Evolutionary conservation across 92 coral and sea anemone species (phyloP), one percentile per base, ranked within the genome.

Genomic region (Epizoanthus stellaris): DNA sequence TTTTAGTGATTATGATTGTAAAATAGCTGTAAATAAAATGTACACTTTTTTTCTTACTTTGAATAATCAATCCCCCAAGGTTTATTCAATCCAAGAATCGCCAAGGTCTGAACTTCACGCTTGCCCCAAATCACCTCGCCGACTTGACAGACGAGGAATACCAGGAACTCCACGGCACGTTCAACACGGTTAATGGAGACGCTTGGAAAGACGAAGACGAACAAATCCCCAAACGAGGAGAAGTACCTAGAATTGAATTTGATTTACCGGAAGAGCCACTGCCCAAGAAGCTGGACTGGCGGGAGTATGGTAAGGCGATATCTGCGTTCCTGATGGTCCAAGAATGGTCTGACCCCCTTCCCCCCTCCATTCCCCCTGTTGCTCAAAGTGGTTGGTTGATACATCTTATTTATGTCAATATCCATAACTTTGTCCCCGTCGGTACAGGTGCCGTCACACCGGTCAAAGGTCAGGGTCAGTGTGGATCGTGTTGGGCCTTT

Each of bases 401-500:
- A 9, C 5, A 67, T 13, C 9, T 34, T 13, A 67, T 40, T 38
- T 5, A 38, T 57, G 8, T 57, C n/a, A 20, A 74, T 3, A 13
- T 3, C 39, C 14, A 74, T 49, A 21, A 70, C 13, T 1, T 9
- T 20, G 59, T 52, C 3, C 39, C 23, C 43, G 9, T 40, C 2
- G n/a, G 57, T 20, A 25, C 47, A 87, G 91, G 83, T 67, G 77
- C 80, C 15, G 69, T 82, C 39, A 63, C 91, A 5, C 91, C 91
- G 25, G 80, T 82, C 45, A 73, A 80, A 66, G 91, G 91, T 3
- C 91, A 87, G 47, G 85, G 87, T 3, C 79, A 81, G 83, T 87
- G 91, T 42, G 91, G 91, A 3, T 75, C 91, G 4, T 87, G 91
- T 56, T 87, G 91, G 91, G 91, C 91, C 2, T 87, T 87, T 42